These are phyloP conservation scores for Onychostruthus taczanowskii DNA, from an alignment of 2,113 vertebrate species.

Conservation along the genomic window DNA sequence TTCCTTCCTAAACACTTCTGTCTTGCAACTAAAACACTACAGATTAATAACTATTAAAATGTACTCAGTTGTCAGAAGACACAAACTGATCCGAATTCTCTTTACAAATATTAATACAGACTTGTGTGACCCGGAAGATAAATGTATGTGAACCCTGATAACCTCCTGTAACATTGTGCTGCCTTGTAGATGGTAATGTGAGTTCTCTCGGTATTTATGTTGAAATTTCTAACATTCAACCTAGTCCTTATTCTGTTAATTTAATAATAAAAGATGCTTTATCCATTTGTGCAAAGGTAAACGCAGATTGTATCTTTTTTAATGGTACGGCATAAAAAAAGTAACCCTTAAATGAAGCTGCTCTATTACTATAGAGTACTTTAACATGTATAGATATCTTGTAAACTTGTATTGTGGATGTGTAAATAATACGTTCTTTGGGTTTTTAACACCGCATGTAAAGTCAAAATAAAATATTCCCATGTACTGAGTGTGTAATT, in stretches of 20 bases:
- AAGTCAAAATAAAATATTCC: conserved; percentile 99
- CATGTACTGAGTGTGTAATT: conserved; percentile 40
- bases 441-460: conserved; percentile 99
- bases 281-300: conserved; percentile 89
- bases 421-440: conserved; percentile 98
- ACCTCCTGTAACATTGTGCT: conserved; percentile 87
- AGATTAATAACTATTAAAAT: conserved; percentile 76
- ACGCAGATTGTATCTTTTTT: conserved; percentile 89
- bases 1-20: conserved; percentile 65
- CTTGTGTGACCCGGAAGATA: conserved; percentile 74
- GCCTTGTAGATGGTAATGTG: conserved; percentile 97
- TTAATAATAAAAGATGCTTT: conserved; percentile 85
- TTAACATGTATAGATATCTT: conserved; percentile 97
- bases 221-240: conserved; percentile 84
- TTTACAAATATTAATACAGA: conserved; percentile 78
- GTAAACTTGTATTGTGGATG: conserved; percentile 99
- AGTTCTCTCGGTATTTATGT: conserved; percentile 85
- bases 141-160: conserved; percentile 80
- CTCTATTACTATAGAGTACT: conserved; percentile 94
- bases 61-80: conserved; percentile 59
- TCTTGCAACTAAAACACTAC: conserved; percentile 75
- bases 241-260: conserved; percentile 91
- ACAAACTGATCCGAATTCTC: conserved; percentile 73
- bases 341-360: conserved; percentile 86
- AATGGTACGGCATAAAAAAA: conserved; percentile 90